These are phyloP conservation scores for Drosophila bocki DNA, from an alignment of 1,140 invertebrate species.

Conservation along the genomic window DNA sequence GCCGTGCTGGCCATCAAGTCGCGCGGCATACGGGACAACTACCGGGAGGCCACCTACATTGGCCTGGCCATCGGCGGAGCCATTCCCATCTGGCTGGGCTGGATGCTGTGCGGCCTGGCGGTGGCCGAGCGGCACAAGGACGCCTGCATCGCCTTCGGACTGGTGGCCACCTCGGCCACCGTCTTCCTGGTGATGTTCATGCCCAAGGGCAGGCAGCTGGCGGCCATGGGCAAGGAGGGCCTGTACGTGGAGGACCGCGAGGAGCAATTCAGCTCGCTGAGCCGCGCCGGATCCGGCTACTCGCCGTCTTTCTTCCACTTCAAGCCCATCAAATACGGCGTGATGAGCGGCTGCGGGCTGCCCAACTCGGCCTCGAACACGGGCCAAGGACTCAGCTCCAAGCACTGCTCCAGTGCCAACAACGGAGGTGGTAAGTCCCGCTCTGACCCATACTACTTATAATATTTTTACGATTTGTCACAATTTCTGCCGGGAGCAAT, in stretches of 20 bases:
- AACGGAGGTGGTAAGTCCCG: slow-evolving; percentile 87
- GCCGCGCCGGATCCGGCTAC: slow-evolving; percentile 91
- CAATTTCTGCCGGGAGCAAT: slow-evolving; percentile 58
- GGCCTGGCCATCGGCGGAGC: slow-evolving; percentile 93
- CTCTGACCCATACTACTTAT: slow-evolving; percentile 8
- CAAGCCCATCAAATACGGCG: slow-evolving; percentile 91
- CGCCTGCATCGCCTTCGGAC: slow-evolving; percentile 94
- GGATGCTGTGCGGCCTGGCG: slow-evolving; percentile 91
- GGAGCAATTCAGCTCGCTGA: slow-evolving; percentile 91
- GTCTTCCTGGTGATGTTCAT: slow-evolving; percentile 97
- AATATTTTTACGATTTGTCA: slow-evolving; percentile 47
- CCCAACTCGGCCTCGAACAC: slow-evolving; percentile 82
- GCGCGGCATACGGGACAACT: slow-evolving; percentile 95
- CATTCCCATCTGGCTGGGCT: slow-evolving; percentile 94
- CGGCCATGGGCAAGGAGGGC: slow-evolving; percentile 93
- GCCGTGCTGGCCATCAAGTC: slow-evolving; percentile 93
- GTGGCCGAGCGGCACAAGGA: slow-evolving; percentile 92
- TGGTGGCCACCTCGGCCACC: slow-evolving; percentile 92
- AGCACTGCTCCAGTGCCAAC: slow-evolving; percentile 86
- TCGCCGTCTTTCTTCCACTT: slow-evolving; percentile 96
- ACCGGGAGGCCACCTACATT: slow-evolving; percentile 95
- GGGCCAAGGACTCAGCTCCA: slow-evolving; percentile 78
- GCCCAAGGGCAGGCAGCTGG: slow-evolving; percentile 95
- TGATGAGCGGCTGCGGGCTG: slow-evolving; percentile 86
- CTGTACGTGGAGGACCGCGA: slow-evolving; percentile 92